phyloP scores from a whole-genome alignment of 2,888 invertebrate genomes.

The Sialis lutaria region DNA sequence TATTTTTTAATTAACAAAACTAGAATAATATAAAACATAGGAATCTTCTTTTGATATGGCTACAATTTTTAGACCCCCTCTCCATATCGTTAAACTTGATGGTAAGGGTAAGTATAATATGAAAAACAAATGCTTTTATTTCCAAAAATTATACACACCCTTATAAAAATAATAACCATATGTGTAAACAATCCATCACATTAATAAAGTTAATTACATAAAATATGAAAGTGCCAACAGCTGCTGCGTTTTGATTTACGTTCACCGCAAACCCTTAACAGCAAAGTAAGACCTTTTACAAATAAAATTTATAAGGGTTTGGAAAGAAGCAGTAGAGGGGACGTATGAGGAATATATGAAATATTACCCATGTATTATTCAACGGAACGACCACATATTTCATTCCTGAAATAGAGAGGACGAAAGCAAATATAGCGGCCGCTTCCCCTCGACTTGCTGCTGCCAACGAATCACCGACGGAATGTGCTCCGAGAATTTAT shows the following conservation, averaged over 20 bases:
- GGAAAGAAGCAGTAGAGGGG: not conserved
- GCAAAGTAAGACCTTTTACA: conserved; percentile 11
- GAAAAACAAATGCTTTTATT: not conserved
- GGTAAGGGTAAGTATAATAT: too few relatives aligned
- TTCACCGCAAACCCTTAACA: conserved; percentile 8
- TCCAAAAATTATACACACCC: not conserved
- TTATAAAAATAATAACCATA: not conserved
- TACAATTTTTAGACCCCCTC: too few relatives aligned
- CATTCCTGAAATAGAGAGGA: conserved; percentile 33
- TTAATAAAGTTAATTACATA: conserved; percentile 1
- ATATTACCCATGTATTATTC: conserved; percentile 44
- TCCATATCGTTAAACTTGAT: too few relatives aligned
- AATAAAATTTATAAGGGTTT: conserved; percentile 11
- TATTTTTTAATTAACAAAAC: too few relatives aligned
- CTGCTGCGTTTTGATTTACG: conserved; percentile 1
- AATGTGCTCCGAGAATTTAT: conserved; percentile 2
- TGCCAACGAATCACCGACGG: not conserved
- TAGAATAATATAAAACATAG: too few relatives aligned
- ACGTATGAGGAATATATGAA: conserved; percentile 21
- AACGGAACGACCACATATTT: conserved; percentile 43
- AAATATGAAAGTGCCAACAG: not conserved
- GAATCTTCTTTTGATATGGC: too few relatives aligned
- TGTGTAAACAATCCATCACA: not conserved
- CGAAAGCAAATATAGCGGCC: not conserved
- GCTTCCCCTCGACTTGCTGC: not conserved